phyloP scores from a whole-genome alignment of 2,113 vertebrate genomes.

The Plestiodon gilberti region DNA sequence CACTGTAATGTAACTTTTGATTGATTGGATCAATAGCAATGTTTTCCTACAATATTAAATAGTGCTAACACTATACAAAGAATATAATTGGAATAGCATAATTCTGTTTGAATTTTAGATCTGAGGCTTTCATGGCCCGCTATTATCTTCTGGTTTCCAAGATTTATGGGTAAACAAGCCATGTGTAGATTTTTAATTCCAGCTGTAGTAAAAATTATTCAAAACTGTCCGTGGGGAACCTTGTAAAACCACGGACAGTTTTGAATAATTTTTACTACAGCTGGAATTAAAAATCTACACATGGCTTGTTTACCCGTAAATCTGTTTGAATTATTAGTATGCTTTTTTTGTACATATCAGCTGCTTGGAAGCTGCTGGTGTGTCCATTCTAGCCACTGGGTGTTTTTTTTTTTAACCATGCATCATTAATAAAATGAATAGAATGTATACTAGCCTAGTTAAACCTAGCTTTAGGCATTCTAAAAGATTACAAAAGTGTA shows the following conservation, averaged over 20 bases:
- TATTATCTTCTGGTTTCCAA: too few species aligned
- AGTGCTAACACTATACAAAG: conserved; percentile 13
- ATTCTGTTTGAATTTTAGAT: too few species aligned
- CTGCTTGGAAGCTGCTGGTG: conserved; percentile 11
- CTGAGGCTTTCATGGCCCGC: too few species aligned
- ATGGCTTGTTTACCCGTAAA: too few species aligned
- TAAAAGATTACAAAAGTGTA: background rate
- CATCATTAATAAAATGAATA: background rate
- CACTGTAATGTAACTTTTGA: background rate
- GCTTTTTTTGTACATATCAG: conserved; percentile 11
- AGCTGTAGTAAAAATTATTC: too few species aligned
- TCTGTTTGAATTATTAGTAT: conserved; percentile 24
- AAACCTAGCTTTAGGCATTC: conserved; percentile 31
- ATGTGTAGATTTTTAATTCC: too few species aligned
- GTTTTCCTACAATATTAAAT: background rate
- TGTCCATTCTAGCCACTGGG: conserved; percentile 23
- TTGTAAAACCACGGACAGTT: too few species aligned
- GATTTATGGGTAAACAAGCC: too few species aligned
- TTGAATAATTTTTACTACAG: too few species aligned
- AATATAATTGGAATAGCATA: conserved; percentile 8
- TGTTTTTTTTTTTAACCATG: background rate
- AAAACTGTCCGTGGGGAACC: too few species aligned
- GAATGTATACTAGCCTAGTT: conserved; percentile 9
- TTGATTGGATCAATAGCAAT: background rate
- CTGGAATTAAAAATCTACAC: too few species aligned